Evolutionary conservation across 2,113 vertebrate genomes (phyloP), one percentile per base, ranked within the genome.

Genomic region (Picathartes gymnocephalus): DNA sequence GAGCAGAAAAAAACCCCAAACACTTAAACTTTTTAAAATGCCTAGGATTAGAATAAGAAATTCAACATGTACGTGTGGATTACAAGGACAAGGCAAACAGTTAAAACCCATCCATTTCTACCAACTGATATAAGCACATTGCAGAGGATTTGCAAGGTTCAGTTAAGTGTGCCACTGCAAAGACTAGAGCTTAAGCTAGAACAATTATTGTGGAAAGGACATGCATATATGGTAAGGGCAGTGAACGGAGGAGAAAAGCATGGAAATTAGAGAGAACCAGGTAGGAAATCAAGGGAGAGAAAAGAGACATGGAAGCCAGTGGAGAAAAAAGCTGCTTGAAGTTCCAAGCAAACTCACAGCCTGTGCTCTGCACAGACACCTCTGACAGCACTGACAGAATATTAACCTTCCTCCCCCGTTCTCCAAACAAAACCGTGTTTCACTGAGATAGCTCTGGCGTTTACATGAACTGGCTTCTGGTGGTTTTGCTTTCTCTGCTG

Each of bases 361-460:
- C 78, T 92, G 76, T 79, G 65, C 45, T 69, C 57, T 91, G 90
- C 66, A 87, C 61, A 92, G 77, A 92, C 86, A 92, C 40, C 51
- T 88, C 56, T 0, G 6, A 47, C 39, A 85, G n/a, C 48, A 79
- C 39, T 2, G 69, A 84, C n/a, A 87, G 69, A 58, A 24, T 71
- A 84, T 84, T 92, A 74, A 92, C 86, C 79, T 82, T 82, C 50
- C 35, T 74, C 50, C n/a, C 28, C 40, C 47, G 14, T 72, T 77
- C 66, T 80, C 66, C 81, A 94, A 90, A 86, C 60, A 90, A 77
- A 93, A 81, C 50, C 76, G 66, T 65, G 80, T 53, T 85, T 96
- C 81, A 57, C 66, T 62, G 58, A 92, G 82, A 90, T 69, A 96
- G 62, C 47, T 86, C 66, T 86, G 78, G 62, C 0, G 0, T 60